Evolutionary conservation across 2,888 invertebrate genomes (phyloP), one percentile per base, ranked within the genome.

Genomic region (Meloe dianella): DNA sequence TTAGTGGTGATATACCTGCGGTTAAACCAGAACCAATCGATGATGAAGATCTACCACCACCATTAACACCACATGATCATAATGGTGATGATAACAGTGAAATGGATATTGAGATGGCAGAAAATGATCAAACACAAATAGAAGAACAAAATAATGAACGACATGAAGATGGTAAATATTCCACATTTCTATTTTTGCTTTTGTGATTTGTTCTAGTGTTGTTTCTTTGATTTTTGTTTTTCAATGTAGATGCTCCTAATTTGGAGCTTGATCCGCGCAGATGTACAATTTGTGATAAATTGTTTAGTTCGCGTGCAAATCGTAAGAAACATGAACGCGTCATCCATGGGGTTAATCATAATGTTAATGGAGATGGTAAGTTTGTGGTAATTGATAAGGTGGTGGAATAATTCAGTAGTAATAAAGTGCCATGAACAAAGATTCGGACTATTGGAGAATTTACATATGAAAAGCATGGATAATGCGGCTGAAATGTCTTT

Each of bases 291-390:
- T 82, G 82, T 67, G 72, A 75, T 63, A 80, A 80, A 72, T 38
- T 75, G 47, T 81, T 82, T 72, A 79, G 79, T 67, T 78, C 68
- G 61, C 63, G 70, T 24, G 76, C 76, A 10, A 82, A 81, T 71
- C 75, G 79, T 22, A 75, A 72, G 63, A 81, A 79, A 64, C 82
- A 82, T 69, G 80, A 82, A 71, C 75, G 72, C 57, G 66, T 64
- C 27, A 73, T 77, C 29, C 78, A 77, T 68, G 67, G 69, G 2
- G 58, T 60, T n/a, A 64, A 61, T n/a, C 22, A 17, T 5, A 60
- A 8, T 56, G 14, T 24, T 47, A 17, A 32, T 47, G 56, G 56
- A 22, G 64, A 67, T 20, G 47, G 47, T 47, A 47, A 47, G 47
- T 22, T 47, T 32, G 41, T 41, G 27, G 59, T 62, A 6, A 22